Percentiles rank a stretch among this genome's conserved stretches.
phyloP scores from a whole-genome alignment of 2,888 invertebrate species.

The Sinopyrophorus schimmeli region DNA sequence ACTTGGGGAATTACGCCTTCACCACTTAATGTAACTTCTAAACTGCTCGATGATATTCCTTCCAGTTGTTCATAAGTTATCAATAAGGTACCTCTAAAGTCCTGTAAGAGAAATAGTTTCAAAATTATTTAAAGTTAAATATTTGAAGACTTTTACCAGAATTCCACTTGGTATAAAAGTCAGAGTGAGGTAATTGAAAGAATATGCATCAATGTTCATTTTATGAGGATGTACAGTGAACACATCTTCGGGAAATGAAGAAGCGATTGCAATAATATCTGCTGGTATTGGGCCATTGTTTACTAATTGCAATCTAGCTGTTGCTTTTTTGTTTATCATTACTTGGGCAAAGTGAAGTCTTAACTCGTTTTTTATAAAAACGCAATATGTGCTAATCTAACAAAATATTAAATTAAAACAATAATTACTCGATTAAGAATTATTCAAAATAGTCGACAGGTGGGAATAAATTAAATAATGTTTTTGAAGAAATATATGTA shows the following conservation, averaged over 20 bases:
- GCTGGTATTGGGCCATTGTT: slow-evolving; percentile 53
- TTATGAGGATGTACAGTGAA: slow-evolving; percentile 49
- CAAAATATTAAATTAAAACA: slow-evolving; percentile 4
- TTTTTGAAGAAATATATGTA: background rate
- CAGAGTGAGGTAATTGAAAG: slow-evolving; percentile 46
- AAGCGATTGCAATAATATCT: slow-evolving; percentile 39
- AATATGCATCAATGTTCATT: slow-evolving; percentile 50
- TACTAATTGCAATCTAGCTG: slow-evolving; percentile 48
- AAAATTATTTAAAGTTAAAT: background rate
- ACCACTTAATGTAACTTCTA: slow-evolving; percentile 50
- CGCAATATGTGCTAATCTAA: slow-evolving; percentile 48
- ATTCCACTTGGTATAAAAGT: slow-evolving; percentile 54
- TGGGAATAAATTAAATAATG: background rate
- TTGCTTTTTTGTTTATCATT: slow-evolving; percentile 47
- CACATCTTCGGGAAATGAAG: slow-evolving; percentile 34
- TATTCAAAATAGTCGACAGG: no score
- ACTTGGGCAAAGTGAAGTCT: slow-evolving; percentile 53
- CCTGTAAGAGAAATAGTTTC: no score
- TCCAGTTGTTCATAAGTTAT: no score
- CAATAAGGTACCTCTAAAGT: no score
- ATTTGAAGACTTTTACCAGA: slow-evolving; percentile 46
- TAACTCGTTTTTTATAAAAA: slow-evolving; percentile 50
- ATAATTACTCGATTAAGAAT: background rate
- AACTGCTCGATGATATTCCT: no score
- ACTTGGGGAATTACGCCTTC: slow-evolving; percentile 56